Conservation (phyloP, 2,888 invertebrate genomes). For the Nymphalis c-album region DNA sequence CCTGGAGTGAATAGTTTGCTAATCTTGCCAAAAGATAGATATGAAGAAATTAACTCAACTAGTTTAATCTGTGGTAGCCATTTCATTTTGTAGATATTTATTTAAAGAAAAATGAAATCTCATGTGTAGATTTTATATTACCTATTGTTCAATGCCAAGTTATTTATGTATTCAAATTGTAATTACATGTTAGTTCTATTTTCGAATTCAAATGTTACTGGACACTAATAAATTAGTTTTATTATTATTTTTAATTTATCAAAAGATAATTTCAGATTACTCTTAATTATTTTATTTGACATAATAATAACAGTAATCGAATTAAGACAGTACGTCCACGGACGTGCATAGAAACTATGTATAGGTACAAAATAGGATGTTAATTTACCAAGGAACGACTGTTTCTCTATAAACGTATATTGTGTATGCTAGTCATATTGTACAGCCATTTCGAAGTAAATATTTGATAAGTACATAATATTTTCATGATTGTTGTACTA, state of each 20-base stretch:
- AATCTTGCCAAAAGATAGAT: background rate
- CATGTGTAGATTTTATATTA: no score
- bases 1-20: background rate
- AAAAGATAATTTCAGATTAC: background rate
- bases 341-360: slow-evolving; percentile 48
- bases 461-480: slow-evolving; percentile 54
- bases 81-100: no score
- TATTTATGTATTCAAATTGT: no score
- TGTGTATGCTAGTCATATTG: slow-evolving; percentile 76
- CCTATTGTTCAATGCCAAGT: no score
- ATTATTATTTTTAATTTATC: background rate
- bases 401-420: slow-evolving; percentile 59
- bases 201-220: no score
- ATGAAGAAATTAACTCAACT: no score
- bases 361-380: slow-evolving; percentile 71
- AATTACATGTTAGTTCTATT: no score
- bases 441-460: slow-evolving; percentile 69
- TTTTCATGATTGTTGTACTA: slow-evolving; percentile 69
- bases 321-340: slow-evolving; percentile 13
- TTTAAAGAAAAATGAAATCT: background rate
- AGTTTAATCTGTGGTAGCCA: no score
- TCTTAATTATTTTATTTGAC: background rate
- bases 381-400: slow-evolving; percentile 55
- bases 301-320: background rate
- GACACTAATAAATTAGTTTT: background rate